Base-by-base conservation (phyloP, 2,797 vertebrate genomes). In the Acipenser transmontanus region DNA sequence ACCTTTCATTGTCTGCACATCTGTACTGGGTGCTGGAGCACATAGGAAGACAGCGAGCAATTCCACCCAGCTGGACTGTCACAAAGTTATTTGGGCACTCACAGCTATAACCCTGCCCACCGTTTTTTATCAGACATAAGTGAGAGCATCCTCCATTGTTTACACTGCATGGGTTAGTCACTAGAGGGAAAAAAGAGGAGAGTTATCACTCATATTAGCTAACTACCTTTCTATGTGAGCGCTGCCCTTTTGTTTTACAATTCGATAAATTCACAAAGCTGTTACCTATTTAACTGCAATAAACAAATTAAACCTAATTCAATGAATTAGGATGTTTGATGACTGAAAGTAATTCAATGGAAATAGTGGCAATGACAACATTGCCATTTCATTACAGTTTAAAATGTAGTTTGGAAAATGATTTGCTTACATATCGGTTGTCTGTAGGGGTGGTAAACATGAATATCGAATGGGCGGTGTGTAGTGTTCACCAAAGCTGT, bases 101-200 rank as follows among this genome's bases (percentile, higher is more conserved):
- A 64, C 97, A 99, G 76, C 91, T 91, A 84, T 91, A 93, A n/a
- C 89, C 91, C 69, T 78, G 85, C 8, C 97, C 96, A 62, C 95
- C 96, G 7, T 89, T 86, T 84, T 86, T 86, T 80, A 99, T 95
- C 71, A 99, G 91, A 77, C 97, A 99, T 69, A 99, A 89, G 84
- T 99, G 97, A 64, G 96, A 96, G 80, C 97, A 99, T 78, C 94
- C 96, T 61, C 97, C 96, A 65, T 99, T 99, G 89, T 95, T 96
- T 74, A 81, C 81, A 14, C 86, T 93, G 77, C 97, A 99, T 14
- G 96, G 97, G 83, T 97, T 98, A 78, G 77, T 92, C 78, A 91
- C 97, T 98, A 77, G 67, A 69, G 77, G 80, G 82, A 85, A 50
- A 76, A 65, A 78, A 71, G 66, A 70, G 52, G n/a, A 60, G 34